Evolutionary conservation across 2,888 invertebrate species (phyloP).

Genomic region (Eupithecia centaureata): DNA sequence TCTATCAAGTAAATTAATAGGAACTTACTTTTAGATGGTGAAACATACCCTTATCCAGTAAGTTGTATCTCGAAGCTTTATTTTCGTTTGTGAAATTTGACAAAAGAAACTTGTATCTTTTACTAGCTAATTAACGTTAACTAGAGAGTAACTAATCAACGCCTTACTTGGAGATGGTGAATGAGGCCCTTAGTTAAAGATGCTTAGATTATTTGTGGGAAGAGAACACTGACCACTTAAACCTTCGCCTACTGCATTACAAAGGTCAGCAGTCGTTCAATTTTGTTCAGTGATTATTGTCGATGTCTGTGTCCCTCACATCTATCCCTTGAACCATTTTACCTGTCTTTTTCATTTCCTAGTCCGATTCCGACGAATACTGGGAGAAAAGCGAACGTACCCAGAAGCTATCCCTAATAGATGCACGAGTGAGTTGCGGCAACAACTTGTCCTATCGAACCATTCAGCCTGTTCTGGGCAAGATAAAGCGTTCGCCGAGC

Average conservation of each 20-base stretch:
- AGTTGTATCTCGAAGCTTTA: too few relatives aligned
- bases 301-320: not conserved
- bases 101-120: too few relatives aligned
- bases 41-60: too few relatives aligned
- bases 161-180: too few relatives aligned
- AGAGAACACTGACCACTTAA: not conserved
- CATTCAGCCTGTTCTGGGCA: conserved; percentile 58
- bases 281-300: not conserved
- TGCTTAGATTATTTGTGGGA: too few relatives aligned
- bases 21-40: too few relatives aligned
- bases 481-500: conserved; percentile 65
- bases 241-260: not conserved
- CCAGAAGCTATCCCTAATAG: conserved; percentile 56
- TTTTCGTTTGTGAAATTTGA: too few relatives aligned
- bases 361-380: conserved; percentile 60
- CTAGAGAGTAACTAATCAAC: too few relatives aligned
- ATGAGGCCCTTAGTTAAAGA: too few relatives aligned
- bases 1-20: too few relatives aligned
- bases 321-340: not conserved
- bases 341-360: conserved; percentile 17
- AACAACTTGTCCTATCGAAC: conserved; percentile 57
- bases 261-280: not conserved
- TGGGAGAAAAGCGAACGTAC: conserved; percentile 57
- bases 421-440: conserved; percentile 56
- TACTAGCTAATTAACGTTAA: too few relatives aligned